Conservation (phyloP, 2,888 invertebrate genomes). For the Atethmia centrago region DNA sequence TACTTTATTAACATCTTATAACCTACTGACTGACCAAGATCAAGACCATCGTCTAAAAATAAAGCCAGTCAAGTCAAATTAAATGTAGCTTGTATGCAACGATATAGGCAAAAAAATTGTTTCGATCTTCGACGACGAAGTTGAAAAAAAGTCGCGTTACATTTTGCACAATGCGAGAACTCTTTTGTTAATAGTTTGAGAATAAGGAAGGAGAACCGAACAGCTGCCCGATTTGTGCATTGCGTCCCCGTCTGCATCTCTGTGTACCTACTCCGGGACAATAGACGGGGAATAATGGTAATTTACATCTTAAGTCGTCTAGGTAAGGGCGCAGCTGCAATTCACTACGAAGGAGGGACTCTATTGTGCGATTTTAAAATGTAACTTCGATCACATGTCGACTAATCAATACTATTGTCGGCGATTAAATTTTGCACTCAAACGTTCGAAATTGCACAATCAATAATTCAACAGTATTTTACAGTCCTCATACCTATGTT, state of each 20-base stretch:
- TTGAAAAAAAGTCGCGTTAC: slow-evolving; percentile 81
- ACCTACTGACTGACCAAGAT: slow-evolving; percentile 44
- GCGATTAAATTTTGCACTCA: slow-evolving; percentile 67
- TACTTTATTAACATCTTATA: slow-evolving; percentile 51
- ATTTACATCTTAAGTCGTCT: slow-evolving; percentile 90
- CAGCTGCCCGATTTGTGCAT: slow-evolving; percentile 90
- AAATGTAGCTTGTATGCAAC: slow-evolving; percentile 28
- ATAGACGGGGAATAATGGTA: slow-evolving; percentile 87
- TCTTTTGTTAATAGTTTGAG: slow-evolving; percentile 83
- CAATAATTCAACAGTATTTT: slow-evolving; percentile 7
- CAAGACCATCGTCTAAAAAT: slow-evolving; percentile 32
- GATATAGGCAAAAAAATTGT: slow-evolving; percentile 53
- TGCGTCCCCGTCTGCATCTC: slow-evolving; percentile 89
- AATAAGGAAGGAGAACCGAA: slow-evolving; percentile 85
- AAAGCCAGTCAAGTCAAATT: slow-evolving; percentile 33
- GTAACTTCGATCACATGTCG: slow-evolving; percentile 75
- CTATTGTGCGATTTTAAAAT: slow-evolving; percentile 75
- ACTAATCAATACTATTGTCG: slow-evolving; percentile 77
- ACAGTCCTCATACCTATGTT: neutral
- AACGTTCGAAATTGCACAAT: slow-evolving; percentile 22
- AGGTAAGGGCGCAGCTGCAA: slow-evolving; percentile 88
- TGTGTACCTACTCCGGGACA: slow-evolving; percentile 84
- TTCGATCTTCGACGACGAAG: slow-evolving; percentile 68
- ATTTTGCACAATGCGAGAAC: slow-evolving; percentile 87
- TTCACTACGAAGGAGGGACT: slow-evolving; percentile 78